Conservation (phyloP, 2,888 invertebrate species). For the Augiades crinisus region DNA sequence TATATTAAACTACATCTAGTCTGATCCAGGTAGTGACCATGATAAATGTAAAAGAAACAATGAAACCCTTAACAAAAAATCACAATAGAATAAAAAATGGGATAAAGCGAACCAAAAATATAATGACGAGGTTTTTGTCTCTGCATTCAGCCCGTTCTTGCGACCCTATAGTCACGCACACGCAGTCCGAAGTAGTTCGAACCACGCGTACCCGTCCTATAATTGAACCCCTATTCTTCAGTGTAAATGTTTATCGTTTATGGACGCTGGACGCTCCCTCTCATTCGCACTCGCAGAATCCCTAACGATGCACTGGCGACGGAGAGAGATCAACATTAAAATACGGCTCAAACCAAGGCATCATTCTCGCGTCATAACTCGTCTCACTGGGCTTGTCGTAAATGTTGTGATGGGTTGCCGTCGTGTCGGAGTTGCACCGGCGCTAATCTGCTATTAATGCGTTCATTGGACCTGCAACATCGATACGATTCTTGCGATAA, state of each 20-base stretch:
- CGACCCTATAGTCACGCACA: conserved; percentile 51
- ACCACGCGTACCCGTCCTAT: conserved; percentile 49
- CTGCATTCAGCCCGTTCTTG: neutral
- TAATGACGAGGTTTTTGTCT: neutral
- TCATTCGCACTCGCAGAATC: conserved; percentile 44
- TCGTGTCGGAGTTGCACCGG: conserved; percentile 35
- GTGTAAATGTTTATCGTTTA: conserved; percentile 39
- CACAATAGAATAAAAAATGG: neutral
- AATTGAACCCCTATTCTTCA: conserved; percentile 50
- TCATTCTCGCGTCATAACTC: conserved; percentile 40
- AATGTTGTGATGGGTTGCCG: conserved; percentile 43
- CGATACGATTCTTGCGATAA: neutral
- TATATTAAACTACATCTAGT: too few species aligned
- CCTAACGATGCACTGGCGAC: conserved; percentile 35
- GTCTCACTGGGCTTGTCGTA: conserved; percentile 38
- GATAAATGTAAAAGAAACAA: too few species aligned
- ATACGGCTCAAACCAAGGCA: conserved; percentile 33
- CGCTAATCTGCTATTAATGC: conserved; percentile 33
- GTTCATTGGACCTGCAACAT: conserved; percentile 4
- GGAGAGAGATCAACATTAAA: conserved; percentile 40
- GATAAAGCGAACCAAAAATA: neutral
- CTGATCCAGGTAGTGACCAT: too few species aligned
- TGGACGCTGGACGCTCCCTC: conserved; percentile 40
- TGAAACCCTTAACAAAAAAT: too few species aligned
- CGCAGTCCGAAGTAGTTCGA: conserved; percentile 35